These are phyloP conservation scores for Leptonema lineaticorne DNA, from an alignment of 1,140 invertebrate species.

Conservation along the genomic window DNA sequence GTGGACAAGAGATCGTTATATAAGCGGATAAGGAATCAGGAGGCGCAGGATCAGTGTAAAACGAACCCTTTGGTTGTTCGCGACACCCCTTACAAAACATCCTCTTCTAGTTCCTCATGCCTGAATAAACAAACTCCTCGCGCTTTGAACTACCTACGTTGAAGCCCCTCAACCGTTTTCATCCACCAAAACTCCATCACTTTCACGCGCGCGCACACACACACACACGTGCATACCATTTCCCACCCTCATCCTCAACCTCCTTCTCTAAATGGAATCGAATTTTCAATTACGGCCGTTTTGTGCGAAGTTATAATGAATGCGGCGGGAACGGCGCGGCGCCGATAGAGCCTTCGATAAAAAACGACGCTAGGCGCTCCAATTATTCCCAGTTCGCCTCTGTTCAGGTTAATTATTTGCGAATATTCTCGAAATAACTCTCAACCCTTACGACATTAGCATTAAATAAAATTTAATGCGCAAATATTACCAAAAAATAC, in stretches of 20 bases:
- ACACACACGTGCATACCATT: neutral
- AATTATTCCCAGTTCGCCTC: slow-evolving; percentile 33
- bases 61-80: slow-evolving; percentile 39
- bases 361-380: slow-evolving; percentile 39
- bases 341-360: slow-evolving; percentile 37
- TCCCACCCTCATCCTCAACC: neutral
- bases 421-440: slow-evolving; percentile 34
- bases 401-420: slow-evolving; percentile 42
- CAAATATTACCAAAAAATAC: too few species aligned
- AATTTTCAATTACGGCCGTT: slow-evolving; percentile 43
- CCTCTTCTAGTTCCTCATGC: slow-evolving; percentile 39
- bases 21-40: slow-evolving; percentile 42
- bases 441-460: neutral
- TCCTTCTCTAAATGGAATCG: slow-evolving; percentile 40
- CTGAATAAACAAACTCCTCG: slow-evolving; percentile 39
- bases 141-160: too few species aligned
- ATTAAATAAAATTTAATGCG: too few species aligned
- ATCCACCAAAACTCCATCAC: neutral
- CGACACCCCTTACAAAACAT: slow-evolving; percentile 38
- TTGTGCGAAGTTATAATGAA: slow-evolving; percentile 43
- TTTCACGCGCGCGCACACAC: neutral
- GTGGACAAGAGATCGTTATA: slow-evolving; percentile 10
- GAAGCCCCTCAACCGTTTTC: neutral
- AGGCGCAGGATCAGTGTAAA: slow-evolving; percentile 41
- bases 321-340: slow-evolving; percentile 35